phyloP scores from a whole-genome alignment of 35 echinoderm and acorn worm genomes.

The Acanthaster planci region DNA sequence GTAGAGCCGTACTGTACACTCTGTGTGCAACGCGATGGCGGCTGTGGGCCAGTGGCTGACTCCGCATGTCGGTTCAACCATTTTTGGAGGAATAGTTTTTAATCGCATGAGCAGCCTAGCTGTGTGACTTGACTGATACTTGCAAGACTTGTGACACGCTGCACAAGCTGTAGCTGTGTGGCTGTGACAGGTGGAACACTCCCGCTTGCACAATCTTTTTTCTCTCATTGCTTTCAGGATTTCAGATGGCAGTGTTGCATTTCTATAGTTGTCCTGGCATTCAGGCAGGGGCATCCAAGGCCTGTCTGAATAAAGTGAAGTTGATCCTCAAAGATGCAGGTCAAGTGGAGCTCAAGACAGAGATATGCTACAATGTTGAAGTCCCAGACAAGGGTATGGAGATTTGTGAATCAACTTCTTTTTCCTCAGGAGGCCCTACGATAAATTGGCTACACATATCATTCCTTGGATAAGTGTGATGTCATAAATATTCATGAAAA shows the following conservation, averaged over 20 bases:
- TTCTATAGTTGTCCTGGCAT: conserved; percentile 65
- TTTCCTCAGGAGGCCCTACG: too few species aligned
- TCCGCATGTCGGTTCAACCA: neutral
- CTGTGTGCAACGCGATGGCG: too few species aligned
- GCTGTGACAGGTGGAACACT: neutral
- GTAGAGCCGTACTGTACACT: too few species aligned
- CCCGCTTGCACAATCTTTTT: too few species aligned
- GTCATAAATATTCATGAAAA: too few species aligned
- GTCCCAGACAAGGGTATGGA: conserved; percentile 38
- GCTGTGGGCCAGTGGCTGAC: neutral
- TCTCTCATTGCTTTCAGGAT: neutral
- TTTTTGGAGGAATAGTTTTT: neutral
- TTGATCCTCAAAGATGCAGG: conserved; percentile 41
- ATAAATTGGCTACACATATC: too few species aligned
- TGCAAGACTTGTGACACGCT: neutral
- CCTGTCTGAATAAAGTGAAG: conserved; percentile 43
- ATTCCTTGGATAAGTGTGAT: too few species aligned
- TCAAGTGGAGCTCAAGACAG: conserved; percentile 67
- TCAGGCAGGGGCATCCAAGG: conserved; percentile 61
- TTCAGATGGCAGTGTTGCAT: conserved; percentile 53
- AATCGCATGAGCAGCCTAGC: neutral
- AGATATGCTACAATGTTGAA: conserved; percentile 79
- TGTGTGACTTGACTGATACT: neutral
- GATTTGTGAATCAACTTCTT: too few species aligned
- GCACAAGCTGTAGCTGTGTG: neutral